Conservation (phyloP, 2,113 vertebrate genomes). For the Nesospiza acunhae region DNA sequence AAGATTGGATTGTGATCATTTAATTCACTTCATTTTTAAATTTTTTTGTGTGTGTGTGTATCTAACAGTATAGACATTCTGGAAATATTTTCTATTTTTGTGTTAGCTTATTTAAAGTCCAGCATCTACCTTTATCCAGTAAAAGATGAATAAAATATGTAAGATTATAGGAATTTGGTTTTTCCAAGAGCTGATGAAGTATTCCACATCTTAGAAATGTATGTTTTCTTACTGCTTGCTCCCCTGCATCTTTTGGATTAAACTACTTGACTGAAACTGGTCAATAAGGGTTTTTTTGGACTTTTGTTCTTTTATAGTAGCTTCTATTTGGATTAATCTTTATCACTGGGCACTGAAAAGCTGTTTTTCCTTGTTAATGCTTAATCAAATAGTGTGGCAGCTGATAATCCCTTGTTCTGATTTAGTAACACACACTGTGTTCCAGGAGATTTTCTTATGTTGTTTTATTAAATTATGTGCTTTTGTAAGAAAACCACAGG, state of each 20-base stretch:
- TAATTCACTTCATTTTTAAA: not conserved
- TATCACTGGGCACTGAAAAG: not conserved
- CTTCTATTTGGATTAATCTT: not conserved
- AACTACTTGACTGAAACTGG: not conserved
- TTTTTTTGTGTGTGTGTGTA: not conserved
- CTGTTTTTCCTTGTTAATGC: not conserved
- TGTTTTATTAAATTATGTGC: not conserved
- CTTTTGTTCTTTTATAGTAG: not conserved
- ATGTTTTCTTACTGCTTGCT: not conserved
- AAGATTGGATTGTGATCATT: not conserved
- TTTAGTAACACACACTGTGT: rapidly evolving
- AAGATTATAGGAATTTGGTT: not conserved
- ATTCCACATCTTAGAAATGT: not conserved
- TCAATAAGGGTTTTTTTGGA: not conserved
- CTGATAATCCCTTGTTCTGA: not conserved
- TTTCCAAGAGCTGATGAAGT: not conserved
- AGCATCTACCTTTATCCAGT: not conserved
- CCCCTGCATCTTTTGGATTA: not conserved
- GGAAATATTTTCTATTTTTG: not conserved
- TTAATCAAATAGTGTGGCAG: not conserved
- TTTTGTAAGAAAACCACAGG: not conserved
- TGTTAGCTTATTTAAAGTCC: not conserved
- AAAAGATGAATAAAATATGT: not conserved
- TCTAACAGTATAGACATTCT: not conserved
- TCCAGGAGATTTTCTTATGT: not conserved